Evolutionary conservation across 2,797 vertebrate species (phyloP).

Genomic region (Streptopelia turtur): DNA sequence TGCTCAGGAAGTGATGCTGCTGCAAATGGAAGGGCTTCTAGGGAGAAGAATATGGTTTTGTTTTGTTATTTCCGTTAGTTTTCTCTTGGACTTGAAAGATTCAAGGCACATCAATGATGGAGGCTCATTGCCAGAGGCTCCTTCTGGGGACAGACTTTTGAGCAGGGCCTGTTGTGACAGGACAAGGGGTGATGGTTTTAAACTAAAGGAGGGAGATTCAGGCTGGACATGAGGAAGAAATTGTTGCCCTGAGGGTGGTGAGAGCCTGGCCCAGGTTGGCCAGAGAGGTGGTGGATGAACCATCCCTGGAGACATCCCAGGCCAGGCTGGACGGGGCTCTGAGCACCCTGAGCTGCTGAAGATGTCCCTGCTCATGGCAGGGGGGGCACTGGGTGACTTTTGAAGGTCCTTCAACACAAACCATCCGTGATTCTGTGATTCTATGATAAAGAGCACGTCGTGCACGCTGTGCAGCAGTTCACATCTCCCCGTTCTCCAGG

Average conservation of each 20-base stretch:
- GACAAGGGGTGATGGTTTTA: too few species aligned
- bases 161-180: too few species aligned
- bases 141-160: background rate
- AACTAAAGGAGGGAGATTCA: background rate
- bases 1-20: background rate
- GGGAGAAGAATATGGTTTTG: background rate
- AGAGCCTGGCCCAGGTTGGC: background rate
- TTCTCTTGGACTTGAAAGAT: background rate
- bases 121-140: background rate
- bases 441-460: background rate
- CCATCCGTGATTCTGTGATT: background rate
- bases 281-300: too few species aligned
- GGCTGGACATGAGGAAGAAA: background rate
- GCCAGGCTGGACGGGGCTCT: too few species aligned
- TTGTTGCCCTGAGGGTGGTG: accelerated
- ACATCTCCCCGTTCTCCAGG: background rate
- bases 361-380: too few species aligned
- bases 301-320: too few species aligned
- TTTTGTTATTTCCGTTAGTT: background rate
- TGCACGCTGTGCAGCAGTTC: accelerated
- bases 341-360: too few species aligned
- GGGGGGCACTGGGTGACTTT: too few species aligned
- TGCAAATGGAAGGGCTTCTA: background rate
- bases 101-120: background rate
- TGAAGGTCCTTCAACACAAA: too few species aligned